Base-by-base conservation (phyloP, 2,113 vertebrate genomes). In the Mastomys natalensis region DNA sequence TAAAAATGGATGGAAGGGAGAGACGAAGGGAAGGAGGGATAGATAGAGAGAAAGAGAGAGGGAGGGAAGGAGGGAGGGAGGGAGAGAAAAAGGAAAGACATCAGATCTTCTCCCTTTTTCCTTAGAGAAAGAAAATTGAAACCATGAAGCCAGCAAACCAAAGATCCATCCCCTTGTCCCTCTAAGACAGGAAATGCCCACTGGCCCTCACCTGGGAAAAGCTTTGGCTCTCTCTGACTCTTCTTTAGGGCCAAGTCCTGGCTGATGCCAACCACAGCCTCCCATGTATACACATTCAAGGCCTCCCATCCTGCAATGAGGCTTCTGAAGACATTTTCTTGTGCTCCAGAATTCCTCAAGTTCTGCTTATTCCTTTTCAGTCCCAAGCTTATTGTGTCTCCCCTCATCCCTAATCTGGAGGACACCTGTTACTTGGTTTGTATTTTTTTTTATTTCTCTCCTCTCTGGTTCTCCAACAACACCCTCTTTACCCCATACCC, bases 111-210 rank as follows among this genome's bases (percentile, higher is more conserved):
- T 60, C 62, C 87, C 48, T 93, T n/a, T 78, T 43, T 72, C 70
- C 53, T 95, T 86, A 66, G 24, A 86, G 60, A 87, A 95, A 95
- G 64, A 13, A 68, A 68, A 40, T 53, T 60, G 77, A 94, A 94
- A 76, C 22, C 77, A 77, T 4, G 22, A 78, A 37, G 26, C 16
- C 77, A 72, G n/a, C 12, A 86, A 66, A 43, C 9, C 51, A 81
- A 53, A n/a, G 31, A 16, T 86, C 22, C 62, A 58, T 51, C 16
- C 58, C 51, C 43, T 37, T 29, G 34, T 62, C 58, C 8, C 15
- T 76, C 53, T 3, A 0, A 1, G 9, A 8, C 37, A 77, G 62
- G 10, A 45, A 34, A 43, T 5, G 6, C 76, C 70, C 4, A 1
- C 64, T 88, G 82, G 3, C 40, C 22, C 72, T 43, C 10, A 90